Base-by-base conservation (phyloP, 2,888 invertebrate species). In the Acanthoscelides obtectus region DNA sequence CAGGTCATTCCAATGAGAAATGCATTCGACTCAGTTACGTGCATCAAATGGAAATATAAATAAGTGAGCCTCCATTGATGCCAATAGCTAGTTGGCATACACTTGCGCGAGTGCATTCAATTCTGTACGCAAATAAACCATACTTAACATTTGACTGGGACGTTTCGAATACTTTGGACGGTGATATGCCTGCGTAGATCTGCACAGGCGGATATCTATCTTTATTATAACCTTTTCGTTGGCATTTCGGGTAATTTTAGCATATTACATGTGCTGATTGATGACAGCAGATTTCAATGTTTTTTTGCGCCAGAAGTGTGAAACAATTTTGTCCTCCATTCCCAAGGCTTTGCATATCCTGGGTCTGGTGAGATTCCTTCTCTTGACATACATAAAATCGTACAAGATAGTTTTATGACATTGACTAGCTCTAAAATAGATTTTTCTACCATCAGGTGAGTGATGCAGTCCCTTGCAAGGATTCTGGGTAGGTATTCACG, bases 71-170 rank as follows among this genome's bases (percentile, higher is more conserved):
- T 45, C 45, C 45, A 45, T 45, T 45, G 45, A 77, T 77, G 77
- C 75, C 70, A 75, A 76, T 77, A 45, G 45, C 45, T 45, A 45
- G 45, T 45, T 45, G 45, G 45, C 45, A 45, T 45, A 45, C 45
- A 45, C 17, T 45, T 45, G 8, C 12, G 1, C 12, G 45, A 17
- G 45, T 45, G 45, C 45, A 45, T 77, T 78, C 77, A 76, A 79
- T 77, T 78, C 78, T 73, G 77, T 78, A 78, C 78, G 76, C 79
- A 79, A 79, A 79, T 79, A 78, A 77, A 79, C 75, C 77, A 79
- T 79, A 75, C 75, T 77, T 79, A 74, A 75, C 76, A 76, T 77
- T 75, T 75, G 71, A 74, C 71, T 71, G 75, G 76, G 25, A 76
- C 75, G 70, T 70, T 73, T 77, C 73, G 68, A 72, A 72, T 77